Evolutionary conservation across 2,797 vertebrate species (phyloP), one percentile per base, ranked within the genome.

Genomic region (Pangasius larnaudii): DNA sequence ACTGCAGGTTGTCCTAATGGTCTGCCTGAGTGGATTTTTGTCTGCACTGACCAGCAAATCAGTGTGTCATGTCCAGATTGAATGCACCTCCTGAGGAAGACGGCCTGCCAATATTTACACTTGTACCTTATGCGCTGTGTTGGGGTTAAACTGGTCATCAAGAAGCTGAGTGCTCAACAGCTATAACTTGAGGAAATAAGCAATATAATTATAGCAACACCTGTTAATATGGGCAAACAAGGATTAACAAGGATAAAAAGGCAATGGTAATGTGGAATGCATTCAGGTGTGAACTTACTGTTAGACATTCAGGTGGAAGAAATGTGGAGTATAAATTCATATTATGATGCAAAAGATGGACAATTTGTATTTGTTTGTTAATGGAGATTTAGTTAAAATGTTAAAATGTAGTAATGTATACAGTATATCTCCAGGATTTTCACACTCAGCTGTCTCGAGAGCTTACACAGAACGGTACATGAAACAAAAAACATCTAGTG

Each of bases 51-150:
- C 33, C 87, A 59, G 90, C 61, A 86, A 90, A 89, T 78, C 69
- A 86, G 85, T 8, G 69, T 78, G 72, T 78, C 86, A 80, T 18
- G 36, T 24, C 65, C 86, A 85, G 72, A 89, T 79, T 88, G 88
- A 92, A 92, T 88, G 85, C 86, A 84, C 81, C 78, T 88, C 86
- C 80, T 39, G 79, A 85, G 89, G 85, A 74, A 79, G 89, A 88
- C 83, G 86, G 79, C 85, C 89, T 89, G 90, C 89, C 89, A 91
- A 88, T 89, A 90, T 90, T 87, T 89, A 87, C 89, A 85, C 88
- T 87, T 51, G 74, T 71, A 81, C 86, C 78, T 53, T 77, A 63
- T 74, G 86, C 67, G 83, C 65, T 63, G 69, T 53, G 30, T 42
- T 63, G 56, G 83, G 83, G 67, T 86, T 82, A 75, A 87, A 89